phyloP scores from a whole-genome alignment of 2,888 invertebrate genomes.

The Phaedon cochleariae region DNA sequence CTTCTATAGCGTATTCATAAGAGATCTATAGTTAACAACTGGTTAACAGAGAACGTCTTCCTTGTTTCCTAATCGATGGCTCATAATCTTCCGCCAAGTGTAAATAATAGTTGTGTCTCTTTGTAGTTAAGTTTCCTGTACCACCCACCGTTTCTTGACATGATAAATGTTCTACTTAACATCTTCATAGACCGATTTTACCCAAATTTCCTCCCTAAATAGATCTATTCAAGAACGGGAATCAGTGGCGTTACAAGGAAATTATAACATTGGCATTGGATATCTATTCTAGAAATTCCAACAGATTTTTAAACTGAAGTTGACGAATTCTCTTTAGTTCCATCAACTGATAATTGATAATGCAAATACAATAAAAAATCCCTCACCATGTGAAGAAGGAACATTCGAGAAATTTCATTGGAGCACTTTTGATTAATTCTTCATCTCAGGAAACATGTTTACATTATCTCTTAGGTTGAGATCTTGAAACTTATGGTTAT shows the following conservation, averaged over 20 bases:
- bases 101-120: constrained; percentile 49
- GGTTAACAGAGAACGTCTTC: constrained; percentile 38
- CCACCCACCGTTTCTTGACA: constrained; percentile 60
- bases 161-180: constrained; percentile 58
- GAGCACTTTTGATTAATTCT: no score
- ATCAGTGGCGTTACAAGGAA: background rate
- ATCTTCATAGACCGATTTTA: constrained; percentile 43
- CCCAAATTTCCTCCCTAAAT: constrained; percentile 29
- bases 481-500: no score
- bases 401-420: no score
- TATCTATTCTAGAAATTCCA: no score
- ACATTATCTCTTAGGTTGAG: no score
- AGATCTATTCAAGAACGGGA: constrained; percentile 16
- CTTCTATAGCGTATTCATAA: constrained; percentile 1
- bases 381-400: no score
- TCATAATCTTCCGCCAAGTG: constrained; percentile 43
- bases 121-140: constrained; percentile 55
- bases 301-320: no score
- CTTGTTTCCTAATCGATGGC: constrained; percentile 38
- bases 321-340: no score
- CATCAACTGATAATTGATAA: no score
- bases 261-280: no score
- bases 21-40: constrained; percentile 45
- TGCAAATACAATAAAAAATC: no score
- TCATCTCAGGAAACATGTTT: no score